Percentiles rank a stretch among this genome's conserved stretches.
Conservation (phyloP, 2,113 vertebrate species). For the Furnarius figulus region DNA sequence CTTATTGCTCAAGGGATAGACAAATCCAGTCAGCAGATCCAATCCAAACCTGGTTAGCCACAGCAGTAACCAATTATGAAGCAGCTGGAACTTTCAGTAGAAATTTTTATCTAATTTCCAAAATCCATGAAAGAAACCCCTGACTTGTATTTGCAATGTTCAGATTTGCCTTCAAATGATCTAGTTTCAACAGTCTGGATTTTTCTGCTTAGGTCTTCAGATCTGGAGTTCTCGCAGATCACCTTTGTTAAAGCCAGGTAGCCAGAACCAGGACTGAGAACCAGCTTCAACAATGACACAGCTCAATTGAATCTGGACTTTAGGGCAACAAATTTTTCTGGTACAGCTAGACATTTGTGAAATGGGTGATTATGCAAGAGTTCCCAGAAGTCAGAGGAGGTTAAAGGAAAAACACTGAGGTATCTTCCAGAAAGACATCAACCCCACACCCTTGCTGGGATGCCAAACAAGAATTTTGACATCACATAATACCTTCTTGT, state of each 20-base stretch:
- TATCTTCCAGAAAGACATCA: constrained; percentile 3
- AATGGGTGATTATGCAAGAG: not conserved
- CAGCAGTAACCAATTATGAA: not conserved
- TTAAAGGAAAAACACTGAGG: not conserved
- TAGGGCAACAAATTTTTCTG: not conserved
- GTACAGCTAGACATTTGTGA: not conserved
- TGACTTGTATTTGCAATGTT: not conserved
- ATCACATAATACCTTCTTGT: not conserved
- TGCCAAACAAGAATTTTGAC: not conserved
- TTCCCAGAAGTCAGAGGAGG: not conserved
- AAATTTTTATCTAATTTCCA: not conserved
- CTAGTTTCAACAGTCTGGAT: not conserved
- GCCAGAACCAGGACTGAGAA: not conserved
- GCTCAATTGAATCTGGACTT: not conserved
- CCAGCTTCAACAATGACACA: not conserved
- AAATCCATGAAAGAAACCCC: not conserved
- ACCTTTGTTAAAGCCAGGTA: not conserved
- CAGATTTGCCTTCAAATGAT: not conserved
- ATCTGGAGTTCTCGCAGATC: not conserved
- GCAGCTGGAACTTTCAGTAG: not conserved
- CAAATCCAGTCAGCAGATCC: not conserved
- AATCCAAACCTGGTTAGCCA: not conserved
- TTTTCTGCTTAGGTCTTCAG: not conserved
- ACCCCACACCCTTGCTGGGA: not conserved
- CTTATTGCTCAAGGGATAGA: not conserved